phyloP scores from a whole-genome alignment of 2,113 vertebrate species.

The Perognathus longimembris region DNA sequence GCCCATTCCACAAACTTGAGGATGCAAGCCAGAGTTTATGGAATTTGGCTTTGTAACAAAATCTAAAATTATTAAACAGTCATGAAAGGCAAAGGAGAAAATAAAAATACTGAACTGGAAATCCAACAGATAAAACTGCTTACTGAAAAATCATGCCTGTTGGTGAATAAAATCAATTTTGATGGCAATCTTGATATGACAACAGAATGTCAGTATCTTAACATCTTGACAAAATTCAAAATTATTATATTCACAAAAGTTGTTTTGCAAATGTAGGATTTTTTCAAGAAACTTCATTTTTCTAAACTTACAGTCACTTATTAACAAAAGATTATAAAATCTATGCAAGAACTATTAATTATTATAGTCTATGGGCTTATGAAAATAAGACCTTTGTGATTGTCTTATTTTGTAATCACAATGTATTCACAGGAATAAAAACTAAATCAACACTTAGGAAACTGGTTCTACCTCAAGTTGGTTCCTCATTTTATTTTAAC shows the following conservation, averaged over 20 bases:
- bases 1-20: slow-evolving; percentile 56
- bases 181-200: slow-evolving; percentile 24
- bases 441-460: slow-evolving; percentile 55
- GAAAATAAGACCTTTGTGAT: slow-evolving; percentile 48
- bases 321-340: slow-evolving; percentile 56
- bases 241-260: not conserved
- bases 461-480: slow-evolving; percentile 51
- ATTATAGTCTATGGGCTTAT: slow-evolving; percentile 43
- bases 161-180: slow-evolving; percentile 29
- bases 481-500: slow-evolving; percentile 59
- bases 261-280: not conserved
- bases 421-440: slow-evolving; percentile 55
- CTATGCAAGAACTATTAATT: slow-evolving; percentile 45
- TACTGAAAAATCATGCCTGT: not conserved
- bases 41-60: slow-evolving; percentile 45
- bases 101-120: slow-evolving; percentile 54
- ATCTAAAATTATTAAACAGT: slow-evolving; percentile 46
- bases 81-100: slow-evolving; percentile 61
- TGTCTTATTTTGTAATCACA: slow-evolving; percentile 47
- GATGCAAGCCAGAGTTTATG: slow-evolving; percentile 3
- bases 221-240: slow-evolving; percentile 36
- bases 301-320: slow-evolving; percentile 56
- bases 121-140: slow-evolving; percentile 8
- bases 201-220: slow-evolving; percentile 54
- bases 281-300: slow-evolving; percentile 51